A percentile compares a stretch with the other conserved stretches of the same genome.
These are phyloP conservation scores for Erythrolamprus reginae DNA, from an alignment of 2,113 vertebrate species.

Conservation along the genomic window DNA sequence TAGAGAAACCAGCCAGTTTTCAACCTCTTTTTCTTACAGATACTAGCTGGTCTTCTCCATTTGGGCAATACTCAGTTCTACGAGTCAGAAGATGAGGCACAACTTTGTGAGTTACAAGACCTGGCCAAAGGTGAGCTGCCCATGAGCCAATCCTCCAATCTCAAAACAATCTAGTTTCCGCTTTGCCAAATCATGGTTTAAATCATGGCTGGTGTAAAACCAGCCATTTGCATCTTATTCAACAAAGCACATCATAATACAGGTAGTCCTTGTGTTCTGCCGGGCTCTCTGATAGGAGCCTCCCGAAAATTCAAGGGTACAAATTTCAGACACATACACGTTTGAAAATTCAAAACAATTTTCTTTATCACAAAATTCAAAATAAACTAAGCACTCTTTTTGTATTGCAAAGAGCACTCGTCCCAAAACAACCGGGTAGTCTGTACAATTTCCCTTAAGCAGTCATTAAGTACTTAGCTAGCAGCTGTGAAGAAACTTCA, in stretches of 20 bases:
- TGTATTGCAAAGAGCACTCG: no score
- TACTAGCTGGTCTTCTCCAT: slow-evolving; percentile 86
- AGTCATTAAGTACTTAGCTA: no score
- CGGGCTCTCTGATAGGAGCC: no score
- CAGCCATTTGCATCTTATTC: background rate
- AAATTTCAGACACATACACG: no score
- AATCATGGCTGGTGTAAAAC: background rate
- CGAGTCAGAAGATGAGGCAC: slow-evolving; percentile 74
- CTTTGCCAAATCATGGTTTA: background rate
- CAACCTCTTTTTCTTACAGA: slow-evolving; percentile 54
- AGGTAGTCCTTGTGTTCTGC: no score
- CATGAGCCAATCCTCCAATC: rapidly evolving
- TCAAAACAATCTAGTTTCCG: background rate
- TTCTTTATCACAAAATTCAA: no score
- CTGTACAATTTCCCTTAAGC: no score
- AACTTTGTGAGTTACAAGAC: slow-evolving; percentile 75
- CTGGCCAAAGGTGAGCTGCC: slow-evolving; percentile 72
- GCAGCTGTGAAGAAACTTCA: no score
- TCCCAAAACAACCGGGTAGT: no score
- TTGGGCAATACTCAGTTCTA: slow-evolving; percentile 84
- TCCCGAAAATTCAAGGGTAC: no score
- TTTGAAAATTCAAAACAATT: no score
- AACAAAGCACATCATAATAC: background rate
- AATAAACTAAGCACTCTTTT: no score
- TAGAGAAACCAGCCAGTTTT: background rate